phyloP scores from a whole-genome alignment of 2,113 vertebrate species.

The Lichenostomus cassidix region DNA sequence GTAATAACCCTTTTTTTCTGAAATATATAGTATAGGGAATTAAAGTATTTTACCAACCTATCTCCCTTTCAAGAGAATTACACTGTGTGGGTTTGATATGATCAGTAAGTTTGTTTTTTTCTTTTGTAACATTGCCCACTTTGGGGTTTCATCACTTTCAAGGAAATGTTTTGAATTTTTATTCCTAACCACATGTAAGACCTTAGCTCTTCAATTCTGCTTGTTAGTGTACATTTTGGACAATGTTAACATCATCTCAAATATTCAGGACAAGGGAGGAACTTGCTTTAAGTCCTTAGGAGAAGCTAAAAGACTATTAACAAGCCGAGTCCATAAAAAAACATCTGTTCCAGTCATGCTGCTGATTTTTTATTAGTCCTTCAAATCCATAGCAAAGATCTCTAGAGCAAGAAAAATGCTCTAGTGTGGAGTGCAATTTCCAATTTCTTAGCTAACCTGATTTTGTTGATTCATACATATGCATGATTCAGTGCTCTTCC shows the following conservation, averaged over 20 bases:
- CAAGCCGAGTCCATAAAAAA: conserved; percentile 78
- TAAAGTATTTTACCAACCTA: neutral
- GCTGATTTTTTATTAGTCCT: conserved; percentile 82
- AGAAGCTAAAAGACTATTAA: conserved; percentile 80
- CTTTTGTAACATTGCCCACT: neutral
- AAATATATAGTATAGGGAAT: neutral
- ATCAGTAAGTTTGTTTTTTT: neutral
- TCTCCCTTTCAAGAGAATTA: neutral
- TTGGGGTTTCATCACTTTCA: conserved; percentile 55
- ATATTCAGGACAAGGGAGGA: conserved; percentile 76
- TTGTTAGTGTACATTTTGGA: conserved; percentile 77
- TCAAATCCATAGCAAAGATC: conserved; percentile 79
- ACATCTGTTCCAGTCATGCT: conserved; percentile 87
- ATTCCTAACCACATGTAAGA: conserved; percentile 60
- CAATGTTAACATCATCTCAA: conserved; percentile 80
- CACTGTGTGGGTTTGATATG: neutral
- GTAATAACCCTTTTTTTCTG: neutral
- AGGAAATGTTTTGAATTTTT: conserved; percentile 66
- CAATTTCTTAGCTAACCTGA: conserved; percentile 79
- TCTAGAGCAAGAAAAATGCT: conserved; percentile 80
- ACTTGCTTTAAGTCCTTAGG: conserved; percentile 77
- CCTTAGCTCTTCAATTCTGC: conserved; percentile 70
- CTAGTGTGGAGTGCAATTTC: conserved; percentile 74
- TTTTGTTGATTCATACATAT: conserved; percentile 84
- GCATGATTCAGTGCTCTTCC: conserved; percentile 73